Conservation (phyloP, 2,113 vertebrate genomes). For the Mus spicilegus region DNA sequence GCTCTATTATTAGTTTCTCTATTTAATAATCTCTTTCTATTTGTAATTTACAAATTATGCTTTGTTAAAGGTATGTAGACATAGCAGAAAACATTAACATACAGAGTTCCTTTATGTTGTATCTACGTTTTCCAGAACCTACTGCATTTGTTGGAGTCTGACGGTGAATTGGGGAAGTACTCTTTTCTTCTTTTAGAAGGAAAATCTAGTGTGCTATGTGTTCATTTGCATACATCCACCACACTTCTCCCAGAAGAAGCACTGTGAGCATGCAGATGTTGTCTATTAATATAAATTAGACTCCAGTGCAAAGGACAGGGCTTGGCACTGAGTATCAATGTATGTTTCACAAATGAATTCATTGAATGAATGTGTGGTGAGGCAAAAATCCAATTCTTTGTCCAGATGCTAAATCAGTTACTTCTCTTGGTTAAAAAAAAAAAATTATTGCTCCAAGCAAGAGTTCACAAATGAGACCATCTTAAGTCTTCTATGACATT, state of each 20-base stretch:
- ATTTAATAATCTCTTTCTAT: neutral
- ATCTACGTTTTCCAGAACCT: neutral
- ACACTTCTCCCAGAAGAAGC: neutral
- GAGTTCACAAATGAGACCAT: neutral
- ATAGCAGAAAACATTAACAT: neutral
- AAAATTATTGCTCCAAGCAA: neutral
- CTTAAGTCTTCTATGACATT: neutral
- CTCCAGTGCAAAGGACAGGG: neutral
- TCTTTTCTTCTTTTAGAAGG: neutral
- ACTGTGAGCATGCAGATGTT: neutral
- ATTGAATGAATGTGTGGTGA: neutral
- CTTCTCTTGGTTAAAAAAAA: neutral
- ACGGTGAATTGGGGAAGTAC: neutral
- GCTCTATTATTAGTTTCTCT: neutral
- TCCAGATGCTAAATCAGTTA: slow-evolving; percentile 2
- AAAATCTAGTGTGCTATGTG: neutral
- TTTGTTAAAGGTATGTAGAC: neutral
- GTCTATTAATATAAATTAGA: neutral
- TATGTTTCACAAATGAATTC: slow-evolving; percentile 27
- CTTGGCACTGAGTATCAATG: neutral
- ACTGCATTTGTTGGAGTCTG: neutral
- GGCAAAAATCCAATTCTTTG: neutral
- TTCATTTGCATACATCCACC: neutral
- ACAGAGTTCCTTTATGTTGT: neutral
- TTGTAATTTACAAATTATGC: neutral